phyloP scores from a whole-genome alignment of 2,113 vertebrate species.

The Ibidorhyncha struthersii region DNA sequence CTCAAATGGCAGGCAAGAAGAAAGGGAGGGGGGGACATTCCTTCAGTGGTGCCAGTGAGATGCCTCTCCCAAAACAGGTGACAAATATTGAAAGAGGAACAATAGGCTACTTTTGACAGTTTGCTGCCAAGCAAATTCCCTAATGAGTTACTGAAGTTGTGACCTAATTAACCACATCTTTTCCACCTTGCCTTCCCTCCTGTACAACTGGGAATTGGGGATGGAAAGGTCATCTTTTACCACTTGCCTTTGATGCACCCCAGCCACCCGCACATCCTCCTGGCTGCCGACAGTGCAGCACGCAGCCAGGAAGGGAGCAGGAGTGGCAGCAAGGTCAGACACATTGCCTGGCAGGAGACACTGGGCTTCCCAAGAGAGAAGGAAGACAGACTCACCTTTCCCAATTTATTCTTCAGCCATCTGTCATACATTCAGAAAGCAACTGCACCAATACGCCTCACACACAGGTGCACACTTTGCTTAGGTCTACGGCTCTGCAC shows the following conservation, averaged over 20 bases:
- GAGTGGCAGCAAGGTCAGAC: not conserved
- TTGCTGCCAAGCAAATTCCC: not conserved
- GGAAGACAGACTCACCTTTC: not conserved
- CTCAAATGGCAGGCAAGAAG: not conserved
- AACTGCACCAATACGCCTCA: not conserved
- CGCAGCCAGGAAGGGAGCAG: rapidly evolving
- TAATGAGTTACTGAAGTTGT: not conserved
- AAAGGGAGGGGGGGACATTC: not conserved
- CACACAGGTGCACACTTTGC: not conserved
- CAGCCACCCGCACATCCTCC: not conserved
- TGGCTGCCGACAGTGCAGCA: rapidly evolving
- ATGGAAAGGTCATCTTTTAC: not conserved
- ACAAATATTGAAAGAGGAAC: not conserved
- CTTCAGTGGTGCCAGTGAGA: not conserved
- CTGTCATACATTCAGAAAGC: not conserved
- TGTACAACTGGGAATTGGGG: not conserved
- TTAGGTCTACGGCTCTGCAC: not conserved
- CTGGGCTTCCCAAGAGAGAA: not conserved
- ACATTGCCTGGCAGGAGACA: not conserved
- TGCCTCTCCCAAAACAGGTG: not conserved
- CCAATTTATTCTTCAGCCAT: not conserved
- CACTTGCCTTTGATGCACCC: not conserved
- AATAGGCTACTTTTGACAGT: not conserved
- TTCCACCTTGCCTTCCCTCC: not conserved
- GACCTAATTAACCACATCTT: not conserved